Conservation (phyloP, 2,113 vertebrate genomes). For the Syngnathoides biaculeatus region DNA sequence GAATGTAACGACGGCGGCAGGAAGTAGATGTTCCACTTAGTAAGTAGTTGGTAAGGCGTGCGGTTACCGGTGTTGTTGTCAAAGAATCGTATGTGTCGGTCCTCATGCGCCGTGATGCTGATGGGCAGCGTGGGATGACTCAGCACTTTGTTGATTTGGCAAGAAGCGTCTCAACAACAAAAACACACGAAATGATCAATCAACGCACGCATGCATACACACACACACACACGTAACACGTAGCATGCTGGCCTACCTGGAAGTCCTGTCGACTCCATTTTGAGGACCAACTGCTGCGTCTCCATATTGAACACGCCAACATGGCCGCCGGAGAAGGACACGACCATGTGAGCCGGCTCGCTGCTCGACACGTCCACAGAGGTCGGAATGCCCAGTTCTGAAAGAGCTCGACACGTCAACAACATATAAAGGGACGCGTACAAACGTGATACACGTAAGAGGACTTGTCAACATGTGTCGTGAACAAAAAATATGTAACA, state of each 20-base stretch:
- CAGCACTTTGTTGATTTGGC: conserved; percentile 95
- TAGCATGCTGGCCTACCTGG: conserved; percentile 65
- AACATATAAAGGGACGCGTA: background rate
- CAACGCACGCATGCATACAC: background rate
- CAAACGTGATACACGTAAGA: background rate
- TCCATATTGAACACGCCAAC: conserved; percentile 97
- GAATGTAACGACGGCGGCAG: background rate
- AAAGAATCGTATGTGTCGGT: conserved; percentile 95
- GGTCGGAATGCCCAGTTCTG: conserved; percentile 89
- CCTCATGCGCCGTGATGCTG: conserved; percentile 96
- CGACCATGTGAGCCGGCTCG: conserved; percentile 92
- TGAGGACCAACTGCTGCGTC: conserved; percentile 88
- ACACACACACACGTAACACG: background rate
- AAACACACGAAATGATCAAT: background rate
- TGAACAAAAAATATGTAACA: too few species aligned
- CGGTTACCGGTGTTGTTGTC: conserved; percentile 87
- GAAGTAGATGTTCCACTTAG: background rate
- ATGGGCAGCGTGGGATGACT: conserved; percentile 97
- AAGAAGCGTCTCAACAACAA: conserved; percentile 53
- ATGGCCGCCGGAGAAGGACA: conserved; percentile 88
- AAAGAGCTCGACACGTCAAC: conserved; percentile 18
- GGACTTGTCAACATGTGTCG: too few species aligned
- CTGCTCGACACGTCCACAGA: conserved; percentile 95
- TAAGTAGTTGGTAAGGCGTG: background rate
- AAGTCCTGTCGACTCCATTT: conserved; percentile 82